Evolutionary conservation across 2,888 invertebrate genomes (phyloP).

Genomic region (Petrolisthes manimaculis): DNA sequence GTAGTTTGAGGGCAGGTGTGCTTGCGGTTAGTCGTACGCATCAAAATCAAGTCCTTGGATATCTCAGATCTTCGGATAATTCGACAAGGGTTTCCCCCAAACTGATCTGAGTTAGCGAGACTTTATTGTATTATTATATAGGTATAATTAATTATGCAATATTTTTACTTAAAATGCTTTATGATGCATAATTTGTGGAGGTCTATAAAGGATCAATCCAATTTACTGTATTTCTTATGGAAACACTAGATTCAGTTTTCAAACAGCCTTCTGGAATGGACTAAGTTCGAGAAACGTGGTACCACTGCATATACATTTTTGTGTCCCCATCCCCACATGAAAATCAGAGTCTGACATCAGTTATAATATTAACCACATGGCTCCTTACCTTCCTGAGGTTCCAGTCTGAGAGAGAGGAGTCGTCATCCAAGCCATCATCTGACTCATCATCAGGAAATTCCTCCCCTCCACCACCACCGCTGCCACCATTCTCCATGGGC

Average conservation of each 20-base stretch:
- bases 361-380: neutral
- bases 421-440: slow-evolving; percentile 86
- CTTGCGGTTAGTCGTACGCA: no score
- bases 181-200: no score
- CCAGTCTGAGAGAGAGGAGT: slow-evolving; percentile 95
- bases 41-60: no score
- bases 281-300: neutral
- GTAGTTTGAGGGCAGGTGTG: no score
- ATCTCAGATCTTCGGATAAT: no score
- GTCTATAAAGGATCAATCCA: no score
- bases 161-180: no score
- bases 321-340: neutral
- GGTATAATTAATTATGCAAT: no score
- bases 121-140: no score
- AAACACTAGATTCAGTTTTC: neutral
- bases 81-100: no score
- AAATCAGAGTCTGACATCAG: neutral
- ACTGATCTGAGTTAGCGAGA: neutral
- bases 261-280: neutral
- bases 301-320: neutral
- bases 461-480: slow-evolving; percentile 59
- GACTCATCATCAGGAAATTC: slow-evolving; percentile 76
- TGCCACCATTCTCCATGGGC: slow-evolving; percentile 72
- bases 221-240: no score
- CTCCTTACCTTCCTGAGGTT: slow-evolving; percentile 78